Evolutionary conservation across 2,113 vertebrate species (phyloP).

Genomic region (Rhinolophus ferrumequinum): DNA sequence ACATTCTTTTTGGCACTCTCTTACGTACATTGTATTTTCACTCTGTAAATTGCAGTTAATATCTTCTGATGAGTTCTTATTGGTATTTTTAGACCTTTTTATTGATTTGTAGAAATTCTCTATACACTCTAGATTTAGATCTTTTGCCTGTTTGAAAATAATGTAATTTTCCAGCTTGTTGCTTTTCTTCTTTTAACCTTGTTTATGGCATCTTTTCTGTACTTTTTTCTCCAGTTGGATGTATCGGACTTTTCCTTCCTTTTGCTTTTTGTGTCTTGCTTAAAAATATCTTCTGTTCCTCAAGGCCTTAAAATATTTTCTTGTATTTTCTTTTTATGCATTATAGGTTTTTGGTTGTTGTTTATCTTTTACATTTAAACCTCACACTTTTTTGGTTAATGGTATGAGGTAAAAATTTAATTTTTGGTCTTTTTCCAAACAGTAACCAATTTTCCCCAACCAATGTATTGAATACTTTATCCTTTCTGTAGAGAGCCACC

Average conservation of each 20-base stretch:
- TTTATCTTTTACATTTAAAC: not conserved
- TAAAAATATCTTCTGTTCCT: not conserved
- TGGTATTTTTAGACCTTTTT: constrained; percentile 44
- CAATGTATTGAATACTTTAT: not conserved
- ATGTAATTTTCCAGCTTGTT: constrained; percentile 38
- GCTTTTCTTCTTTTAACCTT: constrained; percentile 41
- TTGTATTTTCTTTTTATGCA: not conserved
- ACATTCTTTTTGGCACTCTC: not conserved
- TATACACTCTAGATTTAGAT: not conserved
- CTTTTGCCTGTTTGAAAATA: constrained; percentile 26
- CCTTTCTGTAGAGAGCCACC: not conserved
- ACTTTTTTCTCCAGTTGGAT: not conserved
- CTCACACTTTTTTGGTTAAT: not conserved
- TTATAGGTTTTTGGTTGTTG: not conserved
- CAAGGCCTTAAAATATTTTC: not conserved
- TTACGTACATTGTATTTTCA: constrained; percentile 34
- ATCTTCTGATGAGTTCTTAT: constrained; percentile 48
- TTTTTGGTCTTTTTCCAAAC: not conserved
- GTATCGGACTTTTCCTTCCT: not conserved
- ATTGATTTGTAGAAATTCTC: constrained; percentile 46
- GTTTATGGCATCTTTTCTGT: not conserved
- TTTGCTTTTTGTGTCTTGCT: not conserved
- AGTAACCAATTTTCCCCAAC: not conserved
- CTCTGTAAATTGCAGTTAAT: not conserved
- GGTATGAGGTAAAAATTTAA: not conserved